phyloP scores from a whole-genome alignment of 2,797 vertebrate genomes.

The Peromyscus melanophrys region DNA sequence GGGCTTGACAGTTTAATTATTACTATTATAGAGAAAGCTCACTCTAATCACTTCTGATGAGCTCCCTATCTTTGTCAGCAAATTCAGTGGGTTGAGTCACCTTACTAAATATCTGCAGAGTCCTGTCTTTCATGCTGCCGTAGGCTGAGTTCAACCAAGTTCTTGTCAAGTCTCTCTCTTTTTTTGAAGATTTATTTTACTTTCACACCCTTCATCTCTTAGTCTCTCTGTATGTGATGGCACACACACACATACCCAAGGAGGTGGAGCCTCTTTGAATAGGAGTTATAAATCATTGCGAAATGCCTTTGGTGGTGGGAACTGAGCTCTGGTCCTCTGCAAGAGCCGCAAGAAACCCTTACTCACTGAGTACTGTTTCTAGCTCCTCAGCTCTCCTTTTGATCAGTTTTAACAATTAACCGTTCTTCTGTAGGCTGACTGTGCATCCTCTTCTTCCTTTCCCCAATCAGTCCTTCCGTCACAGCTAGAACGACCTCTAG shows the following conservation, averaged over 20 bases:
- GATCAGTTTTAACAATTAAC: constrained; percentile 1
- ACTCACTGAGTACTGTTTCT: background rate
- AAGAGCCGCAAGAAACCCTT: background rate
- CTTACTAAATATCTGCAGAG: background rate
- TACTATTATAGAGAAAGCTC: constrained; percentile 63
- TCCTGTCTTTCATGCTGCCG: background rate
- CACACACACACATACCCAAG: background rate
- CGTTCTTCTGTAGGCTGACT: background rate
- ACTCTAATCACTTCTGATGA: constrained; percentile 69
- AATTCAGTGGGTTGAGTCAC: constrained; percentile 49
- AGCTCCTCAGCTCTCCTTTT: background rate
- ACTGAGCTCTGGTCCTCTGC: background rate
- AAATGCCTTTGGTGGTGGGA: background rate
- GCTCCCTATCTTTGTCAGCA: constrained; percentile 57
- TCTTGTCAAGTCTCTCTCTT: background rate
- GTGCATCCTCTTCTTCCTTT: background rate
- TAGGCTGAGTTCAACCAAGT: background rate
- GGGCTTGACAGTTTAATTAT: constrained; percentile 70
- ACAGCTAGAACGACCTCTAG: constrained; percentile 73
- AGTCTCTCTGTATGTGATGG: background rate
- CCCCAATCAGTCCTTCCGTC: constrained; percentile 59
- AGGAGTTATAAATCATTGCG: background rate
- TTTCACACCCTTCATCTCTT: background rate
- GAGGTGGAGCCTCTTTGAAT: too few relatives aligned
- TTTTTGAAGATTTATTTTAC: background rate